Conservation (phyloP, 2,113 vertebrate genomes). For the Serinus canaria region DNA sequence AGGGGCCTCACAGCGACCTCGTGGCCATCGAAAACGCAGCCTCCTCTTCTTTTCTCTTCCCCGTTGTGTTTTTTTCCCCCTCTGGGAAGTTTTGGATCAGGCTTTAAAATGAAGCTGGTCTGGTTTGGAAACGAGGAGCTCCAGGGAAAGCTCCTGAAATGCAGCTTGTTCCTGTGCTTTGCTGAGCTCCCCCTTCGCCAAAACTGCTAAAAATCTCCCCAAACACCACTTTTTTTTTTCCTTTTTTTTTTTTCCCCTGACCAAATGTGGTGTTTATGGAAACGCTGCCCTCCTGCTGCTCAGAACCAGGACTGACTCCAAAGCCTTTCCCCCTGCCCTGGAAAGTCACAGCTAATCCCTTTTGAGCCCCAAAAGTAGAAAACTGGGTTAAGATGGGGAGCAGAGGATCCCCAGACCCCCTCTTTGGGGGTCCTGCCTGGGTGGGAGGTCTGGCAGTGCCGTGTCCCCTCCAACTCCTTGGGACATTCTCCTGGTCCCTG, state of each 20-base stretch:
- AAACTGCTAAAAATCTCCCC: background rate
- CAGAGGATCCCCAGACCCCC: background rate
- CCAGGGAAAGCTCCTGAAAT: background rate
- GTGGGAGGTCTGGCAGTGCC: background rate
- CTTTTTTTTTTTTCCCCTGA: background rate
- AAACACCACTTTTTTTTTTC: background rate
- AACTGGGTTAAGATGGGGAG: background rate
- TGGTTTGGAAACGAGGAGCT: background rate
- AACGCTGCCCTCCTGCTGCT: background rate
- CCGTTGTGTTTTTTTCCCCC: accelerated
- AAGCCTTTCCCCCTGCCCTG: background rate
- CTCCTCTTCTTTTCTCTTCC: background rate
- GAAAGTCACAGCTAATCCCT: accelerated
- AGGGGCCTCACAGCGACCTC: slow-evolving; percentile 47
- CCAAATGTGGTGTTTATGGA: background rate
- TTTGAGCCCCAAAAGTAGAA: background rate
- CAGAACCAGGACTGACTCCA: background rate
- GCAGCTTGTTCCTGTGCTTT: background rate
- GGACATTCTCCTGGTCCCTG: accelerated
- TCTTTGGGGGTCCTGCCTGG: background rate
- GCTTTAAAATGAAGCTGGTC: background rate
- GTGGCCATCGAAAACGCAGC: background rate
- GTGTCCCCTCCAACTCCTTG: background rate
- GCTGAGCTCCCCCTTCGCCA: background rate
- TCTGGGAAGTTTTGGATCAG: background rate